Evolutionary conservation across 2,888 invertebrate species (phyloP).

Genomic region (Spodoptera picta): DNA sequence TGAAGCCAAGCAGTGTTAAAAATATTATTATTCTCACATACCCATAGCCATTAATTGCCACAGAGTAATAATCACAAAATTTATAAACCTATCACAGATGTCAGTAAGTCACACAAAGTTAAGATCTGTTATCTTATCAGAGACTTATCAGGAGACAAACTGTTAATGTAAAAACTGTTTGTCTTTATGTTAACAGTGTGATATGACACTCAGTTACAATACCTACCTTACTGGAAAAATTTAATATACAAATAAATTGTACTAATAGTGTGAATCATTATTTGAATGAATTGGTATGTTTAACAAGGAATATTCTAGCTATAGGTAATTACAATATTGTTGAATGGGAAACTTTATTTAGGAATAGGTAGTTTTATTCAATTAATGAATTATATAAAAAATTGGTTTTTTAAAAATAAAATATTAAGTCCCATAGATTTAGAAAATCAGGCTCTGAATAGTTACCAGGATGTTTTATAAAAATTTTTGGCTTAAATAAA

Average conservation of each 20-base stretch:
- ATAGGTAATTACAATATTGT: too few relatives aligned
- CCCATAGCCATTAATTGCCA: background rate
- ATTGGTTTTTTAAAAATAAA: too few relatives aligned
- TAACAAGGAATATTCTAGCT: too few relatives aligned
- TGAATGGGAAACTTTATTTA: too few relatives aligned
- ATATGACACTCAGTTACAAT: conserved; percentile 20
- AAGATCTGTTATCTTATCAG: conserved; percentile 33
- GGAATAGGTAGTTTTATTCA: too few relatives aligned
- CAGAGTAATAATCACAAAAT: background rate
- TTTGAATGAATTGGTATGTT: conserved; percentile 4
- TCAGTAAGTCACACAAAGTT: conserved; percentile 27
- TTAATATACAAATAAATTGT: conserved; percentile 19
- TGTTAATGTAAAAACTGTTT: conserved; percentile 29
- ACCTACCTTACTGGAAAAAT: conserved; percentile 22
- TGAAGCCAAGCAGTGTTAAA: too few relatives aligned
- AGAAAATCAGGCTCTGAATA: too few relatives aligned
- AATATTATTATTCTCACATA: too few relatives aligned
- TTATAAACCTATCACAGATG: conserved; percentile 8
- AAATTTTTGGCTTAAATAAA: too few relatives aligned
- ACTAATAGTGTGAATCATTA: conserved; percentile 14
- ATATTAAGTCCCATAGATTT: too few relatives aligned
- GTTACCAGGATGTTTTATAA: too few relatives aligned
- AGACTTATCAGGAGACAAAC: conserved; percentile 34
- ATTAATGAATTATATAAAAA: too few relatives aligned
- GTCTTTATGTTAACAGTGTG: conserved; percentile 39